Evolutionary conservation across 2,888 invertebrate species (phyloP).

Genomic region (Drosophila ezoana): DNA sequence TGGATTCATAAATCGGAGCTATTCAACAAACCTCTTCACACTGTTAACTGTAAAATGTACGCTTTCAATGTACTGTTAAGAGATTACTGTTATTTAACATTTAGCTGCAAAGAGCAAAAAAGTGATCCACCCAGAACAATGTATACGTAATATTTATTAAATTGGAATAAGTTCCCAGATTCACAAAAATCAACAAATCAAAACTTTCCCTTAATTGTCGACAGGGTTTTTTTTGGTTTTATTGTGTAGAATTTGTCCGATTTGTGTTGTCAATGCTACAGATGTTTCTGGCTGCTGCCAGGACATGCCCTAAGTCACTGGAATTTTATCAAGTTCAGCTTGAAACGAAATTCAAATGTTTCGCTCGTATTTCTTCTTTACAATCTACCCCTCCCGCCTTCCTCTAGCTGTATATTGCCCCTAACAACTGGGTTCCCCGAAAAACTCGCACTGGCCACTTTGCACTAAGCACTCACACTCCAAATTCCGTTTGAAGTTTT

Average conservation of each 20-base stretch:
- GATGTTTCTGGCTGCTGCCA: slow-evolving; percentile 14
- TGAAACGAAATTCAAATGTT: slow-evolving; percentile 74
- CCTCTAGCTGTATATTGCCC: slow-evolving; percentile 8
- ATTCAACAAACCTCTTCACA: no score
- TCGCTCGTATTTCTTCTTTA: slow-evolving; percentile 33
- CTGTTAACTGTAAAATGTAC: background rate
- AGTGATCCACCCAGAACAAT: background rate
- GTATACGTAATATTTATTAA: slow-evolving; percentile 28
- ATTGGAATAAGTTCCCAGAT: slow-evolving; percentile 12
- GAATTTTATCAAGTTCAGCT: slow-evolving; percentile 74
- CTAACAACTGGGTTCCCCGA: slow-evolving; percentile 38
- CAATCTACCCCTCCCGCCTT: background rate
- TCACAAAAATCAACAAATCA: slow-evolving; percentile 21
- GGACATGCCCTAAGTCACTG: slow-evolving; percentile 63
- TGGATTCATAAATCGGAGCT: no score
- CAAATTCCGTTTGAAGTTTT: slow-evolving; percentile 77
- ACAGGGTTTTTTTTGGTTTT: slow-evolving; percentile 14
- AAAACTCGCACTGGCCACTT: slow-evolving; percentile 67
- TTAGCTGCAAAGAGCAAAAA: background rate
- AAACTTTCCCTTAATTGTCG: slow-evolving; percentile 33
- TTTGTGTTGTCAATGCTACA: slow-evolving; percentile 17
- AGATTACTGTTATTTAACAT: background rate
- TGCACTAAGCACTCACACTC: slow-evolving; percentile 76
- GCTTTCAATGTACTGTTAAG: background rate
- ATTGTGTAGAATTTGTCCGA: background rate